These are phyloP conservation scores for Chlamydotis undulata DNA, from an alignment of 2,113 vertebrate species.

Conservation along the genomic window DNA sequence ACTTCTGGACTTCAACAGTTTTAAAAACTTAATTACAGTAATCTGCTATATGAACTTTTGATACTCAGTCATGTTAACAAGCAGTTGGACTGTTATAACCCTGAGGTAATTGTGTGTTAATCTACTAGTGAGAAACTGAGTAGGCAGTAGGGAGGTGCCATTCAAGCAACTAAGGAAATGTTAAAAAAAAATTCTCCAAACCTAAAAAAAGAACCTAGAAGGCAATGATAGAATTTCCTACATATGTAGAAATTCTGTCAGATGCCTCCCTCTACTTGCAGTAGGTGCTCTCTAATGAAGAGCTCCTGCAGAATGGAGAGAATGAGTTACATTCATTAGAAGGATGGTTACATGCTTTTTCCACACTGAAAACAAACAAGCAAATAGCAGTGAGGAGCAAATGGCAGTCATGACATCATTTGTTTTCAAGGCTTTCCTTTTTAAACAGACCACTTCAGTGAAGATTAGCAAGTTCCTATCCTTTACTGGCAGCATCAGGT, in stretches of 20 bases:
- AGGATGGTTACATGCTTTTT: neutral
- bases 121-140: neutral
- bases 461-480: neutral
- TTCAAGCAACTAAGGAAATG: neutral
- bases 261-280: neutral
- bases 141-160: neutral
- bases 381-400: neutral
- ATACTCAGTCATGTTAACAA: neutral
- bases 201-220: neutral
- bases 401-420: neutral
- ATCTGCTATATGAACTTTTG: neutral
- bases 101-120: neutral
- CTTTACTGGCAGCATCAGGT: accelerated
- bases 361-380: neutral
- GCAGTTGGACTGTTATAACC: neutral
- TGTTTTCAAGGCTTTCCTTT: neutral
- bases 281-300: neutral
- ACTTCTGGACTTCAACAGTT: neutral
- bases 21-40: neutral
- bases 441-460: neutral
- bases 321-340: neutral
- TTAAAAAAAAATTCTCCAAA: neutral
- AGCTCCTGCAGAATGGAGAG: neutral
- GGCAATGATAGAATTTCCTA: neutral
- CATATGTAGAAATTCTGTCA: accelerated